phyloP scores from a whole-genome alignment of 2,888 invertebrate species.

The Alentia gelatinosa region DNA sequence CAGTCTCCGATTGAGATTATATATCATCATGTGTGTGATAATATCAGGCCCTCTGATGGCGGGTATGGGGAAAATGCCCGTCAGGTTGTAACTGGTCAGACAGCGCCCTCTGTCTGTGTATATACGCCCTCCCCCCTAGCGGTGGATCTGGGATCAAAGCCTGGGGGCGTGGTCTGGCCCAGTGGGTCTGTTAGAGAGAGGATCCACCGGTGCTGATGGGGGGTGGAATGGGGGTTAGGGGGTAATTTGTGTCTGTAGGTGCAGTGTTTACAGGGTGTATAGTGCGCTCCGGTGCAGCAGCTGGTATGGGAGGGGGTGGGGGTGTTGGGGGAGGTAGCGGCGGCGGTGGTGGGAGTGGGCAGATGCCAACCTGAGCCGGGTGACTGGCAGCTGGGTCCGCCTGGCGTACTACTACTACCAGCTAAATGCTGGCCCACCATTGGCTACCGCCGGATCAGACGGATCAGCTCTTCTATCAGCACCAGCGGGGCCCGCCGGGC shows the following conservation, averaged over 20 bases:
- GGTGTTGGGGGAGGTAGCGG: background rate
- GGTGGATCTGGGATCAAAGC: slow-evolving; percentile 6
- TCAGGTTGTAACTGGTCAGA: background rate
- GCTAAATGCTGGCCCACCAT: slow-evolving; percentile 18
- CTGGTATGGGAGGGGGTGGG: background rate
- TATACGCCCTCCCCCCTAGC: background rate
- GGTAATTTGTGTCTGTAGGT: slow-evolving; percentile 7
- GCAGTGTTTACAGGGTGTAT: slow-evolving; percentile 37
- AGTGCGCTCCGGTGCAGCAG: background rate
- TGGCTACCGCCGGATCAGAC: background rate
- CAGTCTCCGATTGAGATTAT: background rate
- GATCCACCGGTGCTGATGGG: background rate
- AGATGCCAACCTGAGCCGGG: no score
- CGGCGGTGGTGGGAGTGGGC: background rate
- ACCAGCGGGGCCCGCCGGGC: background rate
- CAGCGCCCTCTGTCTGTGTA: background rate
- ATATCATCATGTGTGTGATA: background rate
- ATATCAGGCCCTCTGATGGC: background rate
- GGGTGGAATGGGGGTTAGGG: background rate
- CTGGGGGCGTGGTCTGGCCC: slow-evolving; percentile 15
- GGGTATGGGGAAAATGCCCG: background rate
- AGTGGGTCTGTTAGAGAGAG: slow-evolving; percentile 3
- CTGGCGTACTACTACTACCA: slow-evolving; percentile 3
- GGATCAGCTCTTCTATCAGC: slow-evolving; percentile 38
- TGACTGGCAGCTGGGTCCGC: background rate